Evolutionary conservation across 2,113 vertebrate genomes (phyloP), one percentile per base, ranked within the genome.

Genomic region (Cyprinodon variegatus): DNA sequence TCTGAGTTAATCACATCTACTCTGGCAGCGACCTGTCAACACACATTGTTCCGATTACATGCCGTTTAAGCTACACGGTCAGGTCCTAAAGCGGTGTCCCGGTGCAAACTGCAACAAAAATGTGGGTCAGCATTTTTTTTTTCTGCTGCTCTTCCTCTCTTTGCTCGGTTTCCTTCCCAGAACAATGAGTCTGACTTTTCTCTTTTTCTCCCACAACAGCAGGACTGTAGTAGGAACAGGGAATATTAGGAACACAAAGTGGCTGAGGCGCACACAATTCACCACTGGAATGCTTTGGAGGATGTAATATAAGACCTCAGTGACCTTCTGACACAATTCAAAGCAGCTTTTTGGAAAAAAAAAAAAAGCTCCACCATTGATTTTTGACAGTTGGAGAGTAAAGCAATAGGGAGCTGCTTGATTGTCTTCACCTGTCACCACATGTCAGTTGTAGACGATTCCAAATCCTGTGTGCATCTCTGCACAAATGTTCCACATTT

Each of bases 21-120:
- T 68, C 79, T 75, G 70, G 78, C 75, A 2, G 78, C 14, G 17
- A 66, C 70, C 84, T 80, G 88, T 90, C 87, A 88, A 89, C 90
- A 89, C 89, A 91, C 79, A 88, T 83, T 90, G 88, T 91, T 90
- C 40, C 38, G n/a, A 87, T 91, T 92, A 86, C 74, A 79, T 41
- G 69, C 77, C 77, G 77, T 83, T 86, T 80, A 70, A 88, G 76
- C 79, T 76, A 85, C 88, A 85, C 65, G 78, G 68, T 83, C 86
- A 83, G 83, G 68, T 83, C 61, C 71, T 77, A 5, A n/a, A 83
- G 83, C 84, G 72, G 74, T 83, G 84, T 92, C 86, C 78, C 73
- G 77, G 82, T 79, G 84, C 81, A 87, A 2, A 50, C 70, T 79
- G 84, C 71, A 84, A 76, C 70, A 85, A 84, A 90, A 86, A 90